Conservation (phyloP, 2,888 invertebrate genomes). For the Trilocha varians region DNA sequence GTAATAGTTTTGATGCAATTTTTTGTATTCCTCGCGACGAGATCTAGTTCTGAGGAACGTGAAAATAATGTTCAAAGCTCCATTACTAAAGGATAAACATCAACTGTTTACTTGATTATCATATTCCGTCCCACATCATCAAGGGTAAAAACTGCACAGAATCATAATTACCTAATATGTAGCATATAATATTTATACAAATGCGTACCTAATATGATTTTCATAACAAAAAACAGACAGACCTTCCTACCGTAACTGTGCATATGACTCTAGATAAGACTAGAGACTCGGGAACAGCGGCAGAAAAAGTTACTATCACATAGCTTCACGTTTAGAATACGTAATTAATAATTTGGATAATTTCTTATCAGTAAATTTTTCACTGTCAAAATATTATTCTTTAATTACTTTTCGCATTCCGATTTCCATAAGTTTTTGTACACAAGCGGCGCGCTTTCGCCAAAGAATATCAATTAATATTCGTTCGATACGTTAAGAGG, state of each 20-base stretch:
- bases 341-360: too few species aligned
- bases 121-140: slow-evolving; percentile 2
- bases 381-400: too few species aligned
- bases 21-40: slow-evolving; percentile 21
- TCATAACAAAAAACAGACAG: too few species aligned
- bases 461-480: slow-evolving; percentile 55
- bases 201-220: too few species aligned
- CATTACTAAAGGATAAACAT: slow-evolving; percentile 18
- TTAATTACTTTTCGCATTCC: neutral
- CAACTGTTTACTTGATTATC: slow-evolving; percentile 2
- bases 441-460: slow-evolving; percentile 55
- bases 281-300: too few species aligned
- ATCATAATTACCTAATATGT: neutral
- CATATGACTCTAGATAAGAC: too few species aligned
- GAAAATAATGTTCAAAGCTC: slow-evolving; percentile 13
- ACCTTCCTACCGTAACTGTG: too few species aligned
- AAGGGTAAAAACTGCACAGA: slow-evolving; percentile 1
- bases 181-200: too few species aligned
- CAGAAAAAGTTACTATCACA: too few species aligned
- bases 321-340: too few species aligned
- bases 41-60: slow-evolving; percentile 17
- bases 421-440: neutral
- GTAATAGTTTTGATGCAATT: slow-evolving; percentile 7
- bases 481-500: slow-evolving; percentile 56
- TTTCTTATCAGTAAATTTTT: too few species aligned